These are phyloP conservation scores for Pandemis cinnamomeana DNA, from an alignment of 2,888 invertebrate genomes.

Conservation along the genomic window DNA sequence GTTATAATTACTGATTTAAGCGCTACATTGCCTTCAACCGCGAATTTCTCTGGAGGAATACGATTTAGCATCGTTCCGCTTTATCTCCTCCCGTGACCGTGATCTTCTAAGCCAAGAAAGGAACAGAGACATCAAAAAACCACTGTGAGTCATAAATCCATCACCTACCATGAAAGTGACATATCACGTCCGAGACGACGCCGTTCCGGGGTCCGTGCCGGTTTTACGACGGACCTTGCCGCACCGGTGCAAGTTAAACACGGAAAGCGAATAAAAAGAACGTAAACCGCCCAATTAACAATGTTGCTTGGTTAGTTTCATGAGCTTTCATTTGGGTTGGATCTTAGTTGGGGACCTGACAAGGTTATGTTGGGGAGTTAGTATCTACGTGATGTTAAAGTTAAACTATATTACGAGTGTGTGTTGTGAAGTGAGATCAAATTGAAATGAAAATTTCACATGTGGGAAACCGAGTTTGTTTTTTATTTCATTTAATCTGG, in stretches of 20 bases:
- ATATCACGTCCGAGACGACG: constrained; percentile 71
- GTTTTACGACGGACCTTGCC: constrained; percentile 71
- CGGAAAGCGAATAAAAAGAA: constrained; percentile 20
- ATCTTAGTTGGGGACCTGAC: neutral
- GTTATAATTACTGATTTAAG: neutral
- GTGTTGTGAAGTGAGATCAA: too few relatives aligned
- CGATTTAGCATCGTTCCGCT: neutral
- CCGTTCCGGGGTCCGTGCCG: constrained; percentile 57
- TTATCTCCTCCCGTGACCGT: constrained; percentile 4
- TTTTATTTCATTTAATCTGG: too few relatives aligned
- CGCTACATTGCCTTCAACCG: neutral
- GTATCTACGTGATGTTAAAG: neutral
- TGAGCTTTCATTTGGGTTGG: constrained; percentile 4
- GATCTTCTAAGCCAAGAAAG: constrained; percentile 12
- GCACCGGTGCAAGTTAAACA: constrained; percentile 54
- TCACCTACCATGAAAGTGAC: constrained; percentile 69
- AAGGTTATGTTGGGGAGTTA: neutral
- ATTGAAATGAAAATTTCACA: too few relatives aligned
- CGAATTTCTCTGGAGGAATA: neutral
- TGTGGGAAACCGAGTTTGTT: too few relatives aligned
- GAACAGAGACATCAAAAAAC: constrained; percentile 56
- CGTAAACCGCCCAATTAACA: constrained; percentile 24
- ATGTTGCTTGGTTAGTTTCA: constrained; percentile 19
- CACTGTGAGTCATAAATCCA: constrained; percentile 72
- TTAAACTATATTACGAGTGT: neutral